Conservation (phyloP, 1,140 invertebrate species). For the Bombus waltoni region DNA sequence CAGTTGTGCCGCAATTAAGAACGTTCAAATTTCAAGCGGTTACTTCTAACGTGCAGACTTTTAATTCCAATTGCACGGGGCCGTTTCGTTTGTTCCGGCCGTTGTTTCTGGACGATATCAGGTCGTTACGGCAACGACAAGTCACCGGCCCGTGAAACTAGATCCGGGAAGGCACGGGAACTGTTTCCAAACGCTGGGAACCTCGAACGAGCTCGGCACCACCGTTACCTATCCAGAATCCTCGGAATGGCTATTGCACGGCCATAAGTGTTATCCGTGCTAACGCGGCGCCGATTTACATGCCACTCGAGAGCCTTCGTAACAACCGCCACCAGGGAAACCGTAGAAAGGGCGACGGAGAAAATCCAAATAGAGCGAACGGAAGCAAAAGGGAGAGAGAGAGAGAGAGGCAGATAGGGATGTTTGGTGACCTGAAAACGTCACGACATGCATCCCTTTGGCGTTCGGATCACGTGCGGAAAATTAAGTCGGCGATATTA, state of each 20-base stretch:
- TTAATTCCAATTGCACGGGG: constrained; percentile 35
- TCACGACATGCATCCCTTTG: constrained; percentile 41
- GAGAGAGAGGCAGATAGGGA: background rate
- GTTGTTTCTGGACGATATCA: constrained; percentile 28
- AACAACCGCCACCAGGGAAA: background rate
- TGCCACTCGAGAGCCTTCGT: constrained; percentile 40
- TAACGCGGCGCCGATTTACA: constrained; percentile 54
- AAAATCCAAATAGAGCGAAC: background rate
- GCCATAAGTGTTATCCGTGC: constrained; percentile 39
- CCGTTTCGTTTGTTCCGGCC: constrained; percentile 37
- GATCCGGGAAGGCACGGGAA: constrained; percentile 30
- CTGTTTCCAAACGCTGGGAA: constrained; percentile 2
- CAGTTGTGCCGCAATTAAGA: background rate
- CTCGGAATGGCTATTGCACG: constrained; percentile 5
- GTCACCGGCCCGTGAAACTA: constrained; percentile 48
- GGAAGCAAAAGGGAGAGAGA: background rate
- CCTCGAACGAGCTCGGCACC: background rate
- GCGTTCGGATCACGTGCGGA: constrained; percentile 49
- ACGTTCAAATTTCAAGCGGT: constrained; percentile 20
- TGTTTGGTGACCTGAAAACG: constrained; percentile 62
- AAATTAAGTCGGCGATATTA: constrained; percentile 76
- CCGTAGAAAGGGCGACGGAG: background rate
- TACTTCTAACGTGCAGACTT: constrained; percentile 19
- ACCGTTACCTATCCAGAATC: constrained; percentile 1
- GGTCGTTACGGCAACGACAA: constrained; percentile 47